These are phyloP conservation scores for Ferdinandea cuprea DNA, from an alignment of 2,888 invertebrate species.

Conservation along the genomic window DNA sequence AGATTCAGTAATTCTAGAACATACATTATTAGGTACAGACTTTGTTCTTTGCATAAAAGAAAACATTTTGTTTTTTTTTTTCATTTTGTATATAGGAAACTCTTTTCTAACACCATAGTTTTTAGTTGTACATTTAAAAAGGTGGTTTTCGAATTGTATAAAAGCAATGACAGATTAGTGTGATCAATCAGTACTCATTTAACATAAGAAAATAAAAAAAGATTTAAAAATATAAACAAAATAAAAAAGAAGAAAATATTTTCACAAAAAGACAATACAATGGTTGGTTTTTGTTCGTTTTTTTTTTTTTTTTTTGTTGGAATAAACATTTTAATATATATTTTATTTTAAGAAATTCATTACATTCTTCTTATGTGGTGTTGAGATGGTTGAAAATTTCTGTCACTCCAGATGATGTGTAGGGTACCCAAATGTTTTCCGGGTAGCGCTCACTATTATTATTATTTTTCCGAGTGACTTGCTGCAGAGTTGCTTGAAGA, in stretches of 20 bases:
- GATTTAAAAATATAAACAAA: conserved; percentile 58
- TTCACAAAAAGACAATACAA: conserved; percentile 79
- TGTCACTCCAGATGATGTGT: conserved; percentile 11
- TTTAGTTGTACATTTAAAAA: conserved; percentile 25
- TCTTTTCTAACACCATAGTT: conserved; percentile 31
- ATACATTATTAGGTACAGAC: conserved; percentile 53
- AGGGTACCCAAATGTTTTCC: conserved; percentile 1
- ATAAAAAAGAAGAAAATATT: conserved; percentile 68
- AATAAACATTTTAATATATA: conserved; percentile 78
- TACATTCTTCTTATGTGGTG: conserved; percentile 81
- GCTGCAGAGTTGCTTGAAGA: conserved; percentile 25
- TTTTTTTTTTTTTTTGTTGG: conserved; percentile 78
- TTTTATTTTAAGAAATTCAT: conserved; percentile 81
- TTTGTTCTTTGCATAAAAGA: conserved; percentile 33
- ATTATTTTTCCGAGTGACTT: neutral
- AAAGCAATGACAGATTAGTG: conserved; percentile 26
- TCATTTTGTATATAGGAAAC: conserved; percentile 20
- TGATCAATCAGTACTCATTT: conserved; percentile 42
- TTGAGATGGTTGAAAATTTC: conserved; percentile 47
- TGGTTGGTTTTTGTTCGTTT: conserved; percentile 76
- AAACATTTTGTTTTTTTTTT: no score
- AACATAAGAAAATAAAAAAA: conserved; percentile 65
- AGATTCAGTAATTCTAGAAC: conserved; percentile 26
- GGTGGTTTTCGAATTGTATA: conserved; percentile 23
- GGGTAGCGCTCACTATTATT: neutral